Percentiles rank a stretch among this genome's conserved stretches.
These are phyloP conservation scores for Borostomias antarcticus DNA, from an alignment of 2,797 vertebrate species.

Conservation along the genomic window DNA sequence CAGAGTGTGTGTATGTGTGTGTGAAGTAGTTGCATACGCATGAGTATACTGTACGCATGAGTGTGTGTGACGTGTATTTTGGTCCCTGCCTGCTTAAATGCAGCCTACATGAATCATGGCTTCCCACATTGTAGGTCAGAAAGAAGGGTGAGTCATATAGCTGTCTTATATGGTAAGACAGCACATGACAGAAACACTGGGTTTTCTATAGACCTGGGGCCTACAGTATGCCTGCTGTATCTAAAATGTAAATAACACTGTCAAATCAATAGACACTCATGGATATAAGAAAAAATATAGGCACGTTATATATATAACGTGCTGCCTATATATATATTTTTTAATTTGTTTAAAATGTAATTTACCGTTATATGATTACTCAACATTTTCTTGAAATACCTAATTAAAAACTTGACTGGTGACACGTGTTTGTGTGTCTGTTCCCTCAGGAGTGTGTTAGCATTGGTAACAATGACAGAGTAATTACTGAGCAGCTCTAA, in stretches of 20 bases:
- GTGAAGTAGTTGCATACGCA: constrained; percentile 9
- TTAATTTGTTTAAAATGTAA: neutral
- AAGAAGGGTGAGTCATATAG: constrained; percentile 79
- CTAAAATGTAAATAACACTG: constrained; percentile 25
- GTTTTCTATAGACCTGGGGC: constrained; percentile 70
- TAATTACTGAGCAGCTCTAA: constrained; percentile 8
- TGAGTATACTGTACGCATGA: constrained; percentile 26
- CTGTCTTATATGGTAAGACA: constrained; percentile 80
- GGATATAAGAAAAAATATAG: neutral
- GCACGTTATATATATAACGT: too few relatives aligned
- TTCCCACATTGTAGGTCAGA: constrained; percentile 82
- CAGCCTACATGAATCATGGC: constrained; percentile 84
- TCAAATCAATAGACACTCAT: neutral
- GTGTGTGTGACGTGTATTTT: constrained; percentile 70
- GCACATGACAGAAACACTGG: constrained; percentile 71
- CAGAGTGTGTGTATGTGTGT: constrained; percentile 34
- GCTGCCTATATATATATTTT: too few relatives aligned
- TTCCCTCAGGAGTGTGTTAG: too few relatives aligned
- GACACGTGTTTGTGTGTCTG: neutral
- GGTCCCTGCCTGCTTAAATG: constrained; percentile 73
- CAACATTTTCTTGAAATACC: too few relatives aligned
- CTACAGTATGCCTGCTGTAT: constrained; percentile 35
- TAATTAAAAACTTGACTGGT: too few relatives aligned
- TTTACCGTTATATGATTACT: too few relatives aligned
- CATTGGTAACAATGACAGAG: too few relatives aligned